Evolutionary conservation across 2,888 invertebrate species (phyloP), one percentile per base, ranked within the genome.

Genomic region (Blomia tropicalis): DNA sequence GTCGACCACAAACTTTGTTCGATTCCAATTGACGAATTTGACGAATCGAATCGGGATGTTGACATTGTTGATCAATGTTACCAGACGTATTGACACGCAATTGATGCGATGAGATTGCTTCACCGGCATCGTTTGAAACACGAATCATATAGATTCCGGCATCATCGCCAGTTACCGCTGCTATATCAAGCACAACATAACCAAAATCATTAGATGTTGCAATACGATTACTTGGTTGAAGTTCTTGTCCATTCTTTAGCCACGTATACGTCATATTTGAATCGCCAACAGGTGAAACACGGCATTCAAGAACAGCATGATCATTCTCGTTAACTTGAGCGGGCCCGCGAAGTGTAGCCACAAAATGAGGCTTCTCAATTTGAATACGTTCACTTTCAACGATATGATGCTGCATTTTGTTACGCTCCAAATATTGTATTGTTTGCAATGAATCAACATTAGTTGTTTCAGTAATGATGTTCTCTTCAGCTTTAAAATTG

Each of bases 261-360:
- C 90, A 93, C 77, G 91, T 90, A 60, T 92, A 87, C 29, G 83
- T 82, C 89, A 92, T 89, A 27, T 84, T 86, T 74, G 90, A 88
- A 71, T 91, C 91, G 17, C 90, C 89, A 54, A 87, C 84, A 17
- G 98, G 98, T 59, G 89, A 85, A 4, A 98, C 79, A 58, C 88
- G 89, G 43, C 95, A 95, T 77, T 98, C 96, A 74, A 93, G 95
- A 75, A 96, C 95, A 68, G 93, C 93, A 68, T 92, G 85, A 75
- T 96, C 91, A 63, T 92, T 87, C 75, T 91, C 91, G 54, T 84
- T 79, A 60, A 93, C 77, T 68, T 81, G 83, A n/a, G 82, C 81
- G 22, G 89, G 88, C 22, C 90, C 90, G 71, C 86, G 86, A 51
- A 91, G 76, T 72, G 87, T 84, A 5, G 87, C 86, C 2, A 64